These are phyloP conservation scores for Dastarcus helophoroides DNA, from an alignment of 2,888 invertebrate species.

Conservation along the genomic window DNA sequence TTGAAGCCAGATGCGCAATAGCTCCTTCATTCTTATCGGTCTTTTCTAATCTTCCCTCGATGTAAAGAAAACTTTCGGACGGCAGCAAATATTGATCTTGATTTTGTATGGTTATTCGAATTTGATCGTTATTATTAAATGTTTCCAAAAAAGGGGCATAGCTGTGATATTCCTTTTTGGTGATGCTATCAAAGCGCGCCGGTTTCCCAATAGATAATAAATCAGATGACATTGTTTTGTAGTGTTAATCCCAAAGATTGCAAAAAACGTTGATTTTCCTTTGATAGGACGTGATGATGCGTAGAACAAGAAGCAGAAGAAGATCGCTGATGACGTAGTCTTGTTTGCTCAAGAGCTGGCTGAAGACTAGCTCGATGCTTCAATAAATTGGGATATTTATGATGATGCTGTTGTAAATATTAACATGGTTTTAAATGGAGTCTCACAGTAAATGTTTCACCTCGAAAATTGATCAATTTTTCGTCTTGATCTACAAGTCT, in stretches of 20 bases:
- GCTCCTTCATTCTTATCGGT: constrained; percentile 4
- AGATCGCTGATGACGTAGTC: too few species aligned
- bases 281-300: too few species aligned
- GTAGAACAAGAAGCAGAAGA: too few species aligned
- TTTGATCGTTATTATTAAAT: constrained; percentile 22
- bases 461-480: constrained; percentile 23
- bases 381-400: constrained; percentile 7
- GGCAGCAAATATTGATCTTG: constrained; percentile 14
- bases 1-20: constrained; percentile 3
- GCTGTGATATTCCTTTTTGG: constrained; percentile 16
- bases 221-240: constrained; percentile 8
- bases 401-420: too few species aligned
- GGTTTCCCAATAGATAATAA: constrained; percentile 11
- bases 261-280: constrained; percentile 5
- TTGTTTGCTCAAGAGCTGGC: constrained; percentile 5
- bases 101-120: too few species aligned
- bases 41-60: constrained; percentile 12
- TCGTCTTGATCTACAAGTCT: constrained; percentile 24
- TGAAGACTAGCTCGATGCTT: constrained; percentile 6
- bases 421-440: constrained; percentile 12
- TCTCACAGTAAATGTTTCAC: constrained; percentile 22
- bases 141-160: constrained; percentile 18
- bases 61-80: constrained; percentile 16
- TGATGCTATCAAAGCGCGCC: constrained; percentile 14
- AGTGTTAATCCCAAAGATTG: constrained; percentile 5